Base-by-base conservation (phyloP, 2,888 invertebrate species). In the Microctonus aethiopoides region DNA sequence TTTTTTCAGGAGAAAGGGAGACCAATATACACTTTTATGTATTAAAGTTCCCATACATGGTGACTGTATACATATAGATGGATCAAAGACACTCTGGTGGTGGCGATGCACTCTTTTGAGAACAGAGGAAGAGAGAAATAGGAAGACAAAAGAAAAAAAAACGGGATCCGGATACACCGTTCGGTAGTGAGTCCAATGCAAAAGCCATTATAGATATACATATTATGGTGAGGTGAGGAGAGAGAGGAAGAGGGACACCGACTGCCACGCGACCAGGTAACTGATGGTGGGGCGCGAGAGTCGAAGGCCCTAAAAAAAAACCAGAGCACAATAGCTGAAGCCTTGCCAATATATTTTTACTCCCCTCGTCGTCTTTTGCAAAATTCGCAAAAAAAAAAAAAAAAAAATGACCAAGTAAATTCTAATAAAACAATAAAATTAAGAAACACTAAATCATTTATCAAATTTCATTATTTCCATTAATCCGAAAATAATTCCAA, bases 221-320 rank as follows among this genome's bases (percentile, higher is more conserved):
- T 29, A n/a, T n/a, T 67, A n/a, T 22, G 36, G 52, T 6, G 56
- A 41, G 36, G n/a, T 13, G 34, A 56, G 68, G 63, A 62, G 64
- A 66, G 68, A 46, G 46, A n/a, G 39, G 46, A 46, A 46, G 36
- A 36, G 36, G 36, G 71, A 67, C 70, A n/a, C n/a, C 69, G 74
- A 67, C 71, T 71, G 75, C 75, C 74, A 75, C 75, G 74, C 72
- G 75, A 74, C 72, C 71, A 67, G 72, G 65, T 68, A 68, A 39
- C 32, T 51, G 57, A 32, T 68, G 54, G 68, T 68, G 68, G 66
- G 71, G 34, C 56, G 52, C 52, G 34, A 29, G 64, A 63, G 64
- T 24, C 20, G 29, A 39, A 60, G 54, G 54, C 56, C 34, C 39
- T 36, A 51, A 29, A 26, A 39, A 26, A 41, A 13, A 61, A 39